Evolutionary conservation across 2,888 invertebrate genomes (phyloP).

Genomic region (Synanthedon vespiformis): DNA sequence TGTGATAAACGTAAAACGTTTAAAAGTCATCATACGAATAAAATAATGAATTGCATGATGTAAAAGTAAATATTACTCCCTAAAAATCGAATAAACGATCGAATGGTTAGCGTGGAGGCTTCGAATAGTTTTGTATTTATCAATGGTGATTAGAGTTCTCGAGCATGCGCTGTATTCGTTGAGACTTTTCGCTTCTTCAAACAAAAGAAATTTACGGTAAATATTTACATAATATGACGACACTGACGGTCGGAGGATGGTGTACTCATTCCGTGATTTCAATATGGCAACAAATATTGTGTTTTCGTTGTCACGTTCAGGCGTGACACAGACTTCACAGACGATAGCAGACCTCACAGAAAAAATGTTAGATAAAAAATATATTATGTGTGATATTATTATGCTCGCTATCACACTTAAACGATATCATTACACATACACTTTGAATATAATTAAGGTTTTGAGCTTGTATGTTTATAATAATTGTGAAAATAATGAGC

Average conservation of each 20-base stretch:
- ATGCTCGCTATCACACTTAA: too few species aligned
- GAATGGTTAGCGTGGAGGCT: slow-evolving; percentile 30
- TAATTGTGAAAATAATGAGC: too few species aligned
- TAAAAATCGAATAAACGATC: slow-evolving; percentile 28
- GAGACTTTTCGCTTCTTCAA: slow-evolving; percentile 60
- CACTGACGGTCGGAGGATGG: slow-evolving; percentile 69
- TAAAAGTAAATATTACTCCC: slow-evolving; percentile 24
- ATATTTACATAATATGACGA: slow-evolving; percentile 29
- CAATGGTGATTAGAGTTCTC: slow-evolving; percentile 53
- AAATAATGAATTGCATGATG: slow-evolving; percentile 33
- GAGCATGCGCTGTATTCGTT: slow-evolving; percentile 68
- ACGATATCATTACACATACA: too few species aligned
- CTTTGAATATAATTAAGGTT: too few species aligned
- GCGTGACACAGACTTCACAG: too few species aligned
- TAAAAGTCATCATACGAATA: slow-evolving; percentile 9
- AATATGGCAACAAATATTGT: too few species aligned
- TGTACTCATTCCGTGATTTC: slow-evolving; percentile 31
- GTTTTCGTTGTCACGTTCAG: too few species aligned
- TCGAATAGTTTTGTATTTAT: slow-evolving; percentile 36
- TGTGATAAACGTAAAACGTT: slow-evolving; percentile 18
- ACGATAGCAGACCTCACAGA: too few species aligned
- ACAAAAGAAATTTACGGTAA: slow-evolving; percentile 16
- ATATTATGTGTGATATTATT: too few species aligned
- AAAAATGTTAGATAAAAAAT: too few species aligned
- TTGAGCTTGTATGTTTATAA: too few species aligned